Conservation (phyloP, 2,797 vertebrate genomes). For the Malacoctenus gilli region DNA sequence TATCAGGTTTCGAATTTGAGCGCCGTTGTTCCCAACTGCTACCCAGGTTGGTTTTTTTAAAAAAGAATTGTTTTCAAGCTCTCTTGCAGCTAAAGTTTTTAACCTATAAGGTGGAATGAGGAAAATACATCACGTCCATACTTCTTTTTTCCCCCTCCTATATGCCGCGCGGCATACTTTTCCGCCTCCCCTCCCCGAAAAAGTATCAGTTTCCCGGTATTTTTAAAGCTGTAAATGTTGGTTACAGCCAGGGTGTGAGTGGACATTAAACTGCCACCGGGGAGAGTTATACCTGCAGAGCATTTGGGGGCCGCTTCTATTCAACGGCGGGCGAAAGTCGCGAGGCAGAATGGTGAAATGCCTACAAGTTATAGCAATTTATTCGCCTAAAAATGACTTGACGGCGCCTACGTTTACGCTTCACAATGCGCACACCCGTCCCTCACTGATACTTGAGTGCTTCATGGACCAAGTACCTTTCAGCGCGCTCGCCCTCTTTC, state of each 20-base stretch:
- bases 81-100: not conserved
- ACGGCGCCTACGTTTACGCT: slow-evolving; percentile 60
- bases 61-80: slow-evolving; percentile 24
- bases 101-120: not conserved
- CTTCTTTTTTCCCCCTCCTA: slow-evolving; percentile 7
- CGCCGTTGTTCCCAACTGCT: slow-evolving; percentile 40
- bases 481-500: slow-evolving; percentile 32
- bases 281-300: slow-evolving; percentile 31
- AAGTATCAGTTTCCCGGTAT: not conserved
- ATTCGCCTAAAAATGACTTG: slow-evolving; percentile 65
- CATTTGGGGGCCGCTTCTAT: slow-evolving; percentile 20
- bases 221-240: not conserved
- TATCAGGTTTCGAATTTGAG: slow-evolving; percentile 50
- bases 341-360: slow-evolving; percentile 42
- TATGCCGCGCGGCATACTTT: not conserved
- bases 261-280: slow-evolving; percentile 30
- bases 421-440: slow-evolving; percentile 55
- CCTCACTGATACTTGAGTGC: slow-evolving; percentile 65
- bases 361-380: slow-evolving; percentile 45
- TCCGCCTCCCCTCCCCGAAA: not conserved
- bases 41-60: slow-evolving; percentile 7
- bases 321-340: slow-evolving; percentile 17
- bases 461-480: slow-evolving; percentile 62
- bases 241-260: slow-evolving; percentile 7
- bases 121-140: not conserved